Evolutionary conservation across 2,888 invertebrate genomes (phyloP).

Genomic region (Capitulum mitella): DNA sequence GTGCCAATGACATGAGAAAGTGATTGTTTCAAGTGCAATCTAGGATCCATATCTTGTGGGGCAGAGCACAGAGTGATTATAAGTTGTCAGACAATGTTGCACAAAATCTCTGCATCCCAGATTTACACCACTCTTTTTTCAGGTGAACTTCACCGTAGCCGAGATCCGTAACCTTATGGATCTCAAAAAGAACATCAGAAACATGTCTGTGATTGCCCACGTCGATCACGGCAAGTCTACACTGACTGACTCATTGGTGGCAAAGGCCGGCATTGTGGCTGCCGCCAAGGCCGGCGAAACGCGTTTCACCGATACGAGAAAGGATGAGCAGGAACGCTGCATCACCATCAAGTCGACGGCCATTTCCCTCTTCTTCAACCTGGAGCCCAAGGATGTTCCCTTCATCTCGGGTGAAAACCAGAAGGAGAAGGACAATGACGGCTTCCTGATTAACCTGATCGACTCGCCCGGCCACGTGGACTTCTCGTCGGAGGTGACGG

Average conservation of each 20-base stretch:
- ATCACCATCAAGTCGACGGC: constrained; percentile 99
- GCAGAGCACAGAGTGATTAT: too few species aligned
- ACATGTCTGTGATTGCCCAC: constrained; percentile 99
- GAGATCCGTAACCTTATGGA: constrained; percentile 99
- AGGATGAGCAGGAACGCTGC: constrained; percentile 99
- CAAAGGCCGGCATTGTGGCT: constrained; percentile 99
- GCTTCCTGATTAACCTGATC: constrained; percentile 99
- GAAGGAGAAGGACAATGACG: constrained; percentile 79
- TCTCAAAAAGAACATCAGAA: constrained; percentile 98
- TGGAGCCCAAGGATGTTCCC: constrained; percentile 85
- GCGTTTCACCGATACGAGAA: constrained; percentile 97
- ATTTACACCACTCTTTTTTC: too few species aligned
- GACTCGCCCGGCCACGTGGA: constrained; percentile 99
- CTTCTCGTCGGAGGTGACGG: constrained; percentile 99
- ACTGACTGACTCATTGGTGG: constrained; percentile 96
- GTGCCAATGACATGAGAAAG: too few species aligned
- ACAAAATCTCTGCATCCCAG: too few species aligned
- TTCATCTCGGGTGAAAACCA: constrained; percentile 89
- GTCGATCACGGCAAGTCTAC: constrained; percentile 99
- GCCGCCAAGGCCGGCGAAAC: constrained; percentile 98
- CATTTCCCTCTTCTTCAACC: constrained; percentile 98
- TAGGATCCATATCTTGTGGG: too few species aligned
- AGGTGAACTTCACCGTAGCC: constrained; percentile 99
- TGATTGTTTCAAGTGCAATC: too few species aligned
- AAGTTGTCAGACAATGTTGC: too few species aligned